Percentiles rank a stretch among this genome's conserved stretches.
Evolutionary conservation across 2,113 vertebrate genomes (phyloP).

Genomic region (Monarcha castaneiventris): DNA sequence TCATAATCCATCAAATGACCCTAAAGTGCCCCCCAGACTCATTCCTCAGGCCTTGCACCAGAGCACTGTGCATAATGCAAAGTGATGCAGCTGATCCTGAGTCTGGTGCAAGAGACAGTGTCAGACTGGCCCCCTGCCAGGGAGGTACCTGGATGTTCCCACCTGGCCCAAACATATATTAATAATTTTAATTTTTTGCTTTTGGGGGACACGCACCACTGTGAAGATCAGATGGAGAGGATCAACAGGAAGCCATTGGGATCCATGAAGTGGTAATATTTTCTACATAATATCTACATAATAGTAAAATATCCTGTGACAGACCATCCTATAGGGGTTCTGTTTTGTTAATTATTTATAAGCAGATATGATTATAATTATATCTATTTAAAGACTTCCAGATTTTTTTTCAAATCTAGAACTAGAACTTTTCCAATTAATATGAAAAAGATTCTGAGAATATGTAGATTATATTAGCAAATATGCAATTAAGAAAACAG

Average conservation of each 20-base stretch:
- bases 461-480: background rate
- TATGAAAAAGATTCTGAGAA: background rate
- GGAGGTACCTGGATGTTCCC: background rate
- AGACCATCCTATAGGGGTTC: background rate
- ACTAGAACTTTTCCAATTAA: background rate
- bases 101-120: too few relatives aligned
- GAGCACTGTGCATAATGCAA: background rate
- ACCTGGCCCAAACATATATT: background rate
- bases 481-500: background rate
- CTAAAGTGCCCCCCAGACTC: background rate
- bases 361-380: background rate
- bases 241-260: accelerated
- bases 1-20: background rate
- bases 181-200: background rate
- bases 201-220: background rate
- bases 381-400: background rate
- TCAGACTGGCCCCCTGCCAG: accelerated
- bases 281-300: background rate
- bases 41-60: background rate
- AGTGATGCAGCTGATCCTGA: background rate
- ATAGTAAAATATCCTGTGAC: background rate
- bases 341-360: background rate
- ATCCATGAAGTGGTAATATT: background rate
- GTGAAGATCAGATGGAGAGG: background rate
- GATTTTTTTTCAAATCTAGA: background rate